A percentile compares a stretch with the other conserved stretches of the same genome.
These are phyloP conservation scores for Pempheris klunzingeri DNA, from an alignment of 2,797 vertebrate species.

Conservation along the genomic window DNA sequence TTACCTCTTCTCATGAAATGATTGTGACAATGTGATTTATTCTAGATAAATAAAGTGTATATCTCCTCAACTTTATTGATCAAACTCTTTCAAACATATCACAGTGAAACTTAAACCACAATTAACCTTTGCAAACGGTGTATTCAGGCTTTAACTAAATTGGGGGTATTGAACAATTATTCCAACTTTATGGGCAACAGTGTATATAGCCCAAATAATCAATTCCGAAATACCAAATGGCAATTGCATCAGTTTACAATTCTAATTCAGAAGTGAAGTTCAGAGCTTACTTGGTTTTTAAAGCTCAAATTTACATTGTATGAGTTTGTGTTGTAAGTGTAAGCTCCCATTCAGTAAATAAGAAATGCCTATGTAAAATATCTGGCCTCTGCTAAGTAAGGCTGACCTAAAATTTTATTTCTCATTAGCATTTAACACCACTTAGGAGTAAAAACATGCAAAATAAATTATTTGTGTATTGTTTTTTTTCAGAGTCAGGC, in stretches of 20 bases:
- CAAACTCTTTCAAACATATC: too few species aligned
- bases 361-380: background rate
- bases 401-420: background rate
- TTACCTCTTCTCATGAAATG: too few species aligned
- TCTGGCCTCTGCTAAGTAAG: background rate
- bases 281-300: background rate
- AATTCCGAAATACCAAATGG: background rate
- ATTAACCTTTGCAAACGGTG: too few species aligned
- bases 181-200: too few species aligned
- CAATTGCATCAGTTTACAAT: background rate
- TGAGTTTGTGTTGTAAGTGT: background rate
- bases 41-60: too few species aligned
- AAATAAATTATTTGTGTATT: background rate
- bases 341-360: constrained; percentile 1
- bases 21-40: too few species aligned
- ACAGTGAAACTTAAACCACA: too few species aligned
- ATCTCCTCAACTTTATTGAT: too few species aligned
- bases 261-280: background rate
- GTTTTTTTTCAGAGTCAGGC: background rate
- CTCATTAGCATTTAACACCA: background rate
- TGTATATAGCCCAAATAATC: background rate
- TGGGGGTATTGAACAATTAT: too few species aligned
- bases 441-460: background rate
- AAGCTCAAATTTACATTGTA: background rate
- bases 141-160: too few species aligned